Evolutionary conservation across 2,888 invertebrate genomes (phyloP), one percentile per base, ranked within the genome.

Genomic region (Drosophila borealis): DNA sequence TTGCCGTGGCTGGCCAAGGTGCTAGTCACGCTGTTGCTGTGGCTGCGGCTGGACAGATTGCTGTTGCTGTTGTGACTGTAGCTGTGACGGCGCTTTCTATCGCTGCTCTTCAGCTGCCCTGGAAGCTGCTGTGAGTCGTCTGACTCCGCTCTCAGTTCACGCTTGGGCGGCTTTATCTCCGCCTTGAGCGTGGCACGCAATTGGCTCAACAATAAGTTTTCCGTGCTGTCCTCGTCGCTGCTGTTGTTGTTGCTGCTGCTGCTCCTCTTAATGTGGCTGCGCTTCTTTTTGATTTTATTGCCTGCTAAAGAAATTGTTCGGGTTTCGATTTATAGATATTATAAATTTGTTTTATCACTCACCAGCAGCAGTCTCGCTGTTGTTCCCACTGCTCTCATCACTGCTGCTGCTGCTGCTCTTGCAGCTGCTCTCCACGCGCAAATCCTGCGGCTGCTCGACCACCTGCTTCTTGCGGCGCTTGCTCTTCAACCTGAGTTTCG

Each of bases 161-260:
- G 57, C 25, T 81, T 72, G 2, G 46, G 36, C 11, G 78, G 67
- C 41, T 87, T 87, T 8, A 34, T 49, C 46, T 87, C 78, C 10
- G 75, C 55, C 13, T 88, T 78, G 0, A 88, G 46, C 4, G 63
- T 78, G 2, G 57, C 80, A 0, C 74, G 61, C 51, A 83, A 55
- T 0, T 72, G 66, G 57, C 89, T 88, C 0, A 83, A 57, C 46
- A 57, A 51, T 2, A 88, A 29, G 21, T 83, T 82, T 9, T 67
- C 78, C 0, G 65, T 68, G 66, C 82, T 89, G 46, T 78, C 85
- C 36, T 70, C 75, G 19, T 78, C 85, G 29, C 53, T 73, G 56
- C 56, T 57, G 44, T 56, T 70, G 70, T 55, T 45, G 53, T 45
- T 65, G 60, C 55, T 70, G 55, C 63, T 46, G 41, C 37, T 65